These are phyloP conservation scores for Oenanthe melanoleuca DNA, from an alignment of 2,113 vertebrate genomes.

Conservation along the genomic window DNA sequence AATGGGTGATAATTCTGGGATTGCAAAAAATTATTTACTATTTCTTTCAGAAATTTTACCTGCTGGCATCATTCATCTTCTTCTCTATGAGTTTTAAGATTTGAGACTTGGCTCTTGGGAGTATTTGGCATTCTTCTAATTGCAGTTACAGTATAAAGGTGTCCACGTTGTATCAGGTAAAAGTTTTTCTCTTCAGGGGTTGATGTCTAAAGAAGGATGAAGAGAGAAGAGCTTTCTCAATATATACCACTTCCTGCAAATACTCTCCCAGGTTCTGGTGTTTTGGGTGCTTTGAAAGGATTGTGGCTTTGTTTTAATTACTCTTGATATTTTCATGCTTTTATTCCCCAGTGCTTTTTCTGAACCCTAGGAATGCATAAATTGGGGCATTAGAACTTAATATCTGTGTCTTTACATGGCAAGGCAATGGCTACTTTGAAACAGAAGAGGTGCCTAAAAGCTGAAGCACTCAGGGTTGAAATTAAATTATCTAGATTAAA, in stretches of 20 bases:
- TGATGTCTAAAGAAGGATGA: neutral
- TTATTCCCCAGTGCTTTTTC: neutral
- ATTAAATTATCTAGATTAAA: neutral
- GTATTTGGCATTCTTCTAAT: neutral
- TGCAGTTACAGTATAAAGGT: neutral
- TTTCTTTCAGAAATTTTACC: neutral
- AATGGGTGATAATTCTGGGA: neutral
- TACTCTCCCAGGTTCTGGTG: neutral
- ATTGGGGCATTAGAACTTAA: neutral
- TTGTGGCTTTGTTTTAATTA: neutral
- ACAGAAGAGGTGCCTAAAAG: neutral
- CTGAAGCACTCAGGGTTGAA: neutral
- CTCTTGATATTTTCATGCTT: neutral
- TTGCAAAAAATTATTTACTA: neutral
- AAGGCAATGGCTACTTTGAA: neutral
- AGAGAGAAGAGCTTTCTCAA: neutral
- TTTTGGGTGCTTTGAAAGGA: neutral
- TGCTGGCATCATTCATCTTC: neutral
- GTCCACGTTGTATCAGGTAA: neutral
- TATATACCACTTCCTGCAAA: neutral
- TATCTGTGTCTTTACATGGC: neutral
- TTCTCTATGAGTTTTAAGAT: neutral
- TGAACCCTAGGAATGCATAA: neutral
- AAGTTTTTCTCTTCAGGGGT: neutral
- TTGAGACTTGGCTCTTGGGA: neutral